Evolutionary conservation across 2,113 vertebrate genomes (phyloP), one percentile per base, ranked within the genome.

Genomic region (Perognathus longimembris): DNA sequence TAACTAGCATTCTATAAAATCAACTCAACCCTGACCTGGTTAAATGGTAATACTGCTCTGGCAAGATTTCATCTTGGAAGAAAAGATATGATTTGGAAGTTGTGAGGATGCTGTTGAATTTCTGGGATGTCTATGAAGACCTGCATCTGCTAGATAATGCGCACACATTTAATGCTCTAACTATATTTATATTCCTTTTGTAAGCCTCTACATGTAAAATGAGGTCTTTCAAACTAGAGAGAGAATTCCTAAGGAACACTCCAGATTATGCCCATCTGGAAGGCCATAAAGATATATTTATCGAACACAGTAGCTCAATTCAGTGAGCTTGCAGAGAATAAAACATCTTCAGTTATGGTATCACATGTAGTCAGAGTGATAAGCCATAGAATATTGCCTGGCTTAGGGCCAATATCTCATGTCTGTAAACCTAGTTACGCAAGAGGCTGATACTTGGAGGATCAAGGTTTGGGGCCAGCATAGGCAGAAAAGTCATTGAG

Each of bases 1-100:
- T 90, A 85, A 82, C 57, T 32, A 81, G 18, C 34, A 66, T 89
- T 85, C 59, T 82, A 4, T 66, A 71, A 87, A 85, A 82, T 76
- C 42, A 84, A 7, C 28, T 86, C 89, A 82, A 21, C 75, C 54
- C 75, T 89, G 21, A 18, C 34, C 30, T 90, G 75, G 30, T 79
- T 76, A 40, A 73, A 30, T 88, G 75, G 77, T 64, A 26, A 36
- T 22, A 54, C 30, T 81, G 22, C 22, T 81, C 54, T 85, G 59
- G 24, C 59, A 9, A n/a, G 69, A 64, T 66, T 83, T 90, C 67
- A 66, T 80, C 59, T 76, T 90, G 66, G 57, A 15, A 54, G 50
- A 54, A 54, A 54, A 54, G 50, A 54, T 88, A 77, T 82, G 22
- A 54, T 54, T 54, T 54, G 50, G 17, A 78, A 79, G 34, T 83